phyloP scores from a whole-genome alignment of 2,888 invertebrate species.

The Julus scanicus region DNA sequence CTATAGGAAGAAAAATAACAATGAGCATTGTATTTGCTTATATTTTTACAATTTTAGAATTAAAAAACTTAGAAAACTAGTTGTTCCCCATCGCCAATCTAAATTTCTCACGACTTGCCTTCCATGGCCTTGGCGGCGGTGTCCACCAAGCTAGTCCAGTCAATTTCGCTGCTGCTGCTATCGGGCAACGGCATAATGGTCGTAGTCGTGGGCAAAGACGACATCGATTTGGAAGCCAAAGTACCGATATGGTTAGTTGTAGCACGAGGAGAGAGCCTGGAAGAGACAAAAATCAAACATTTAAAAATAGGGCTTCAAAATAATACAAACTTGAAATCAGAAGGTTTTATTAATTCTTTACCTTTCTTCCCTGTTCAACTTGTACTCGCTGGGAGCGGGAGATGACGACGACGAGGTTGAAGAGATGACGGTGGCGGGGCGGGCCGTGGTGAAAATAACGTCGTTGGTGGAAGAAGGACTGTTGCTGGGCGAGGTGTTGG shows the following conservation, averaged over 20 bases:
- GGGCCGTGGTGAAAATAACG: constrained; percentile 69
- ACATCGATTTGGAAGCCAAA: constrained; percentile 56
- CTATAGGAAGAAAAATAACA: background rate
- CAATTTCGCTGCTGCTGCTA: constrained; percentile 71
- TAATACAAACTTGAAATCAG: background rate
- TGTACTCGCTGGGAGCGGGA: constrained; percentile 70
- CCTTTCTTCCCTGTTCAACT: constrained; percentile 72
- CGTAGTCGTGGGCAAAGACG: constrained; percentile 56
- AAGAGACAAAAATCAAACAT: background rate
- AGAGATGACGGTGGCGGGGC: constrained; percentile 75
- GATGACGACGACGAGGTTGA: constrained; percentile 67
- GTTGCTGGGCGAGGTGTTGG: constrained; percentile 1
- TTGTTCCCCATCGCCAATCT: background rate
- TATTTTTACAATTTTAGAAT: background rate
- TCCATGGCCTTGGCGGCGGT: constrained; percentile 81
- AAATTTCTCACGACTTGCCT: constrained; percentile 60
- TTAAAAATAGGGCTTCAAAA: no score
- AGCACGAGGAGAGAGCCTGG: constrained; percentile 64
- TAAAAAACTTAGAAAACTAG: no score
- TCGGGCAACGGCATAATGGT: constrained; percentile 73
- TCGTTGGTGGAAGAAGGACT: constrained; percentile 57
- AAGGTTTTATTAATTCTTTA: constrained; percentile 59
- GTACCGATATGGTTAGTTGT: constrained; percentile 57
- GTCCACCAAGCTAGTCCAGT: constrained; percentile 84
- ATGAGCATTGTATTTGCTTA: no score